phyloP scores from a whole-genome alignment of 2,797 vertebrate species.

The Pseudopleuronectes americanus region DNA sequence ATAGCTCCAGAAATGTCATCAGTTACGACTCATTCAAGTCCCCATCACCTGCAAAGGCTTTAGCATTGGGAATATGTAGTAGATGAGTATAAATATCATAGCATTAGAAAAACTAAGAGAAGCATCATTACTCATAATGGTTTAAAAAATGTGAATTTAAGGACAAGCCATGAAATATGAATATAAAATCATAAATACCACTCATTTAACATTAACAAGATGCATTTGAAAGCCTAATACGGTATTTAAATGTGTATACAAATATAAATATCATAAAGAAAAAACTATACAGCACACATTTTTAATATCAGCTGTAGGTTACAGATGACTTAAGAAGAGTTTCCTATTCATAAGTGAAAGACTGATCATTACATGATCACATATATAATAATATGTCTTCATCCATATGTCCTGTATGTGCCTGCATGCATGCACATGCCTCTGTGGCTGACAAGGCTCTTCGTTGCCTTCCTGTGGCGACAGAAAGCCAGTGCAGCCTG shows the following conservation, averaged over 20 bases:
- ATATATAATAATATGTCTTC: not conserved
- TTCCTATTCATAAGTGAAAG: not conserved
- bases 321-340: not conserved
- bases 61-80: not conserved
- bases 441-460: constrained; percentile 69
- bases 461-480: constrained; percentile 84
- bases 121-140: too few species aligned
- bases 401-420: constrained; percentile 16
- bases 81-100: not conserved
- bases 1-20: not conserved
- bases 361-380: not conserved
- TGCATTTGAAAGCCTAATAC: not conserved
- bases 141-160: not conserved
- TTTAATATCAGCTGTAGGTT: not conserved
- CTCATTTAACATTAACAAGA: not conserved
- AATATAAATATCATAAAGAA: not conserved
- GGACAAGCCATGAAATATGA: not conserved
- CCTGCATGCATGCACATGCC: constrained; percentile 41
- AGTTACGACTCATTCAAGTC: not conserved
- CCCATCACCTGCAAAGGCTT: not conserved
- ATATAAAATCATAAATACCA: not conserved
- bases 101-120: too few species aligned
- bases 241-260: not conserved
- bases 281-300: too few species aligned
- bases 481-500: constrained; percentile 71